These are phyloP conservation scores for Plectus sambesii DNA, from an alignment of 1,140 invertebrate species.

Conservation along the genomic window DNA sequence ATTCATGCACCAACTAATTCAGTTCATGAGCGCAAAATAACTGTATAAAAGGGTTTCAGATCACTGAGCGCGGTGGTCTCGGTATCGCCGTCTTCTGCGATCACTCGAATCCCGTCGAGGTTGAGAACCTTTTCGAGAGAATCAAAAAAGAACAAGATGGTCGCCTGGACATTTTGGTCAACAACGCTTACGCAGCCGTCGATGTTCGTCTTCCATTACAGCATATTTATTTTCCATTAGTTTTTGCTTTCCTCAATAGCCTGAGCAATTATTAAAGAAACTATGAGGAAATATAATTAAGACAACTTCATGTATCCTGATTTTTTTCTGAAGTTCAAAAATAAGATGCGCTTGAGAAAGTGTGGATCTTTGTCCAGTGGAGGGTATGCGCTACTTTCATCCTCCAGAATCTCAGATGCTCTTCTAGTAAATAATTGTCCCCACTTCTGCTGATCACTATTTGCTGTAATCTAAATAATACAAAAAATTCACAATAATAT, in stretches of 20 bases:
- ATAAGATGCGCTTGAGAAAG: not conserved
- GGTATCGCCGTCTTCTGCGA: constrained; percentile 47
- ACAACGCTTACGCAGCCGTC: constrained; percentile 48
- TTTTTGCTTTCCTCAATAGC: not conserved
- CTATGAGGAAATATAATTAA: not conserved
- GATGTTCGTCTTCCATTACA: constrained; percentile 26
- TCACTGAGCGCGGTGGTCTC: constrained; percentile 39
- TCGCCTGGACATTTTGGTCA: constrained; percentile 47
- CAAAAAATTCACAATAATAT: no score
- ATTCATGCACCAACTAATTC: no score
- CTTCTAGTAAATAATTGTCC: no score
- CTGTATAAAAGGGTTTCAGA: constrained; percentile 19
- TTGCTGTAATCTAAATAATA: no score
- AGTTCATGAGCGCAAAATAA: not conserved
- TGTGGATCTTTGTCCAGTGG: not conserved
- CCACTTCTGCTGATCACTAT: no score
- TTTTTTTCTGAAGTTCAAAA: constrained; percentile 39
- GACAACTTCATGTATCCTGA: not conserved
- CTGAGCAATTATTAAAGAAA: not conserved
- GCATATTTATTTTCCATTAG: not conserved
- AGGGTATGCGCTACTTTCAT: constrained; percentile 10
- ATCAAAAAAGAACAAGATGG: constrained; percentile 47
- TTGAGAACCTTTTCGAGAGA: constrained; percentile 45
- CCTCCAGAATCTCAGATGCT: not conserved
- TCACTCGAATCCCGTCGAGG: constrained; percentile 46